phyloP scores from a whole-genome alignment of 2,113 vertebrate species.

The Corythaixoides concolor region DNA sequence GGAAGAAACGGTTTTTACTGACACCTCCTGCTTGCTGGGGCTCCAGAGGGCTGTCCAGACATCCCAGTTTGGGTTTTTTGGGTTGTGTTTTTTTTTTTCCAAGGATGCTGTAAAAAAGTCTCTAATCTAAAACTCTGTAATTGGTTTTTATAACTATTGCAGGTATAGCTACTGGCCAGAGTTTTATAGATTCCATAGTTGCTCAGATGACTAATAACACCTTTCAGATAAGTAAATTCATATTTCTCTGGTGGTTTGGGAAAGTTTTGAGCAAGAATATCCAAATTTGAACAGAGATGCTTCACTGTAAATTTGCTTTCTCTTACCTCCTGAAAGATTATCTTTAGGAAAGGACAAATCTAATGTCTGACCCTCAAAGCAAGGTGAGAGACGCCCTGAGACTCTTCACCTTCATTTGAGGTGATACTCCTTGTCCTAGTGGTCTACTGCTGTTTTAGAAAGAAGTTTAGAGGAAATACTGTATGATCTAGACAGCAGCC shows the following conservation, averaged over 20 bases:
- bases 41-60: background rate
- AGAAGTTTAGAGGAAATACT: background rate
- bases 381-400: background rate
- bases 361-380: background rate
- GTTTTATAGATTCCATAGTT: background rate
- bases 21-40: background rate
- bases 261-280: background rate
- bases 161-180: background rate
- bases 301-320: background rate
- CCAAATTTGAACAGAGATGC: background rate
- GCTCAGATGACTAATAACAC: background rate
- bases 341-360: background rate
- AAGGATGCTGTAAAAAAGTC: background rate
- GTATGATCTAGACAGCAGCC: background rate
- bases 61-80: background rate
- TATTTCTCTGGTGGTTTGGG: background rate
- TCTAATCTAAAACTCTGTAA: background rate
- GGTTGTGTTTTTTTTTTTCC: background rate
- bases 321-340: background rate
- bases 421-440: background rate
- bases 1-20: background rate
- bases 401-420: background rate
- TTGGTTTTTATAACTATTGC: background rate
- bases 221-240: background rate
- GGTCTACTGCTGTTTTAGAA: background rate